Base-by-base conservation (phyloP, 2,888 invertebrate genomes). In the Ectemnius cavifrons region DNA sequence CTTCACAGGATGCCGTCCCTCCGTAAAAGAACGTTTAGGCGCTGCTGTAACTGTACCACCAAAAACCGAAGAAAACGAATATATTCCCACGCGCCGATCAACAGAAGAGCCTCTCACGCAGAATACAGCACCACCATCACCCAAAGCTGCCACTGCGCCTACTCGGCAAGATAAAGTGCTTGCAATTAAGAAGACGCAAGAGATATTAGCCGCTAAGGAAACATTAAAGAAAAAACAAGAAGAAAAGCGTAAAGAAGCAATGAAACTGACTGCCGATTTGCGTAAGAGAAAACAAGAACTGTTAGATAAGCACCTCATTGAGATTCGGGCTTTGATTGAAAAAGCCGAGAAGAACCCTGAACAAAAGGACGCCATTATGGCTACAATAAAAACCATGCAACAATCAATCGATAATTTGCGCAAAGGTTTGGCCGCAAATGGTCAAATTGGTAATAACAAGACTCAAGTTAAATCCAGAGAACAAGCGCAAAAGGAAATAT, bases 261-360 rank as follows among this genome's bases (percentile, higher is more conserved):
- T 95, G 46, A 96, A 96, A 86, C 92, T 96, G 63, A 96, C 96
- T 0, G 94, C 95, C 82, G 96, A 97, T 85, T 92, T 97, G 85
- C 94, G 96, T 68, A 96, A 96, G 86, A 93, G 97, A 0, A 97
- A 97, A 79, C 96, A 97, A 85, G 96, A 96, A 79, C 90, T 98
- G 73, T 91, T 98, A n/a, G 95, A 97, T 79, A 97, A 96, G 75
- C 97, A 98, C 89, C 92, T 98, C n/a, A 94, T 95, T 46, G 96
- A 98, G 85, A 97, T 98, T 92, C 95, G 96, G 88, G 91, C 95
- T 66, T 92, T 98, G 27, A 94, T 98, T 72, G 95, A 96, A 81
- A 94, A 95, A 77, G 92, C 97, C 37, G 97, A 98, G 87, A 94
- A 95, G 65, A 94, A 93, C 8, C 95, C 94, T n/a, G 93, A 95